A percentile compares a stretch with the other conserved stretches of the same genome.
Evolutionary conservation across 1,140 invertebrate genomes (phyloP).

Genomic region (Mamestra configurata): DNA sequence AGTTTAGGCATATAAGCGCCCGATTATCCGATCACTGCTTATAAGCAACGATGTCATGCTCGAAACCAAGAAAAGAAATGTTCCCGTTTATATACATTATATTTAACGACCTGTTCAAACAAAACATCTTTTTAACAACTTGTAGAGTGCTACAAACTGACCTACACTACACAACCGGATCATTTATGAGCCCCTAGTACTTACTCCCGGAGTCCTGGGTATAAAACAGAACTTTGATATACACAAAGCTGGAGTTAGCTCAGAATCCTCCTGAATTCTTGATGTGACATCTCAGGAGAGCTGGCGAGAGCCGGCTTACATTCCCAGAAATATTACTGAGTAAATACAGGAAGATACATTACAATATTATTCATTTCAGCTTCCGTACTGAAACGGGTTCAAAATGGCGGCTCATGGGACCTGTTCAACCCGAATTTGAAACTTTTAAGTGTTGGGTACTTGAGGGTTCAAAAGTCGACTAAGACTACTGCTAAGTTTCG

Average conservation of each 20-base stretch:
- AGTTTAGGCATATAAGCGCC: no score
- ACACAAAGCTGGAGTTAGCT: neutral
- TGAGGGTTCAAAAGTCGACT: neutral
- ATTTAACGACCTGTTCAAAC: no score
- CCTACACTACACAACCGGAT: neutral
- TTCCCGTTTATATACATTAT: no score
- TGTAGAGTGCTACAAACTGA: neutral
- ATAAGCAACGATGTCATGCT: no score
- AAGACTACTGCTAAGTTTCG: neutral
- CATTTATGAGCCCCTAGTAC: neutral
- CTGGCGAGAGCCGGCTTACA: neutral
- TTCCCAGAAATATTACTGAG: slow-evolving; percentile 35
- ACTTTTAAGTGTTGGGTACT: neutral
- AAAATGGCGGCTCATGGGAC: neutral
- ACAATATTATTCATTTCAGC: slow-evolving; percentile 1
- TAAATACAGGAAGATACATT: neutral
- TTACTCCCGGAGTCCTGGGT: neutral
- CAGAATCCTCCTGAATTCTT: neutral
- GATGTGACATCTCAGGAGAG: slow-evolving; percentile 3
- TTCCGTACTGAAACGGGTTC: neutral
- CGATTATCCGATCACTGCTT: no score
- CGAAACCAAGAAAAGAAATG: no score
- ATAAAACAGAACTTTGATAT: neutral
- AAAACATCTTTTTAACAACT: no score
- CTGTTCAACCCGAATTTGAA: neutral